Base-by-base conservation (phyloP, 2,797 vertebrate genomes). In the Coregonus sp. region DNA sequence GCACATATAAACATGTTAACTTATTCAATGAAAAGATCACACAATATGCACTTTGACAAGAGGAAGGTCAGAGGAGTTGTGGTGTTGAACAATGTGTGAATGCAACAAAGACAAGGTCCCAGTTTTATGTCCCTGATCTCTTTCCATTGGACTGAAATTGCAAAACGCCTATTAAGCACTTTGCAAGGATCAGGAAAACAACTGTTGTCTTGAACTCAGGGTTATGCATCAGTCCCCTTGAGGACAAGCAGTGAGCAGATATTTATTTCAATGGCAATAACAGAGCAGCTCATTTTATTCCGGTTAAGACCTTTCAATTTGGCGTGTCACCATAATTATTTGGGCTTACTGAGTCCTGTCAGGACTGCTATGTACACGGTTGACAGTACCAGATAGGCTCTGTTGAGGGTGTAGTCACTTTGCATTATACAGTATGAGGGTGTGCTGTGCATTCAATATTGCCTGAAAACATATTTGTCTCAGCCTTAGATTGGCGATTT, bases 281-380 rank as follows among this genome's bases (percentile, higher is more conserved):
- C 90, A 85, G 92, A 95, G 91, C 91, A 93, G 90, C 90, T 95
- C 89, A 92, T 95, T 95, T 94, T 92, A 93, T 93, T 94, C 90
- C 87, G 89, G 90, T 88, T 92, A 92, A 88, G 90, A 90, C 95
- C 91, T 94, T 93, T 95, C 94, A 95, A 94, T 95, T 94, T 92
- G 88, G 82, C 18, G 80, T 89, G 89, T 87, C 83, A 82, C 89
- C 89, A 87, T 93, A 93, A 95, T 92, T 89, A 93, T 92, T 87
- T 89, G 90, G 93, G 94, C 92, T 94, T 89, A 90, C 78, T 33
- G 72, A 90, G 88, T 68, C 31, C 77, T 74, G 70, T 4, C 66
- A 86, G 86, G 75, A 80, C 81, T 77, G 69, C 73, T 66, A 83
- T 82, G 79, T 76, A 78, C 63, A 18, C 86, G 90, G 85, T 85